Evolutionary conservation across 2,888 invertebrate genomes (phyloP).

Genomic region (Cryptocephalus primarius): DNA sequence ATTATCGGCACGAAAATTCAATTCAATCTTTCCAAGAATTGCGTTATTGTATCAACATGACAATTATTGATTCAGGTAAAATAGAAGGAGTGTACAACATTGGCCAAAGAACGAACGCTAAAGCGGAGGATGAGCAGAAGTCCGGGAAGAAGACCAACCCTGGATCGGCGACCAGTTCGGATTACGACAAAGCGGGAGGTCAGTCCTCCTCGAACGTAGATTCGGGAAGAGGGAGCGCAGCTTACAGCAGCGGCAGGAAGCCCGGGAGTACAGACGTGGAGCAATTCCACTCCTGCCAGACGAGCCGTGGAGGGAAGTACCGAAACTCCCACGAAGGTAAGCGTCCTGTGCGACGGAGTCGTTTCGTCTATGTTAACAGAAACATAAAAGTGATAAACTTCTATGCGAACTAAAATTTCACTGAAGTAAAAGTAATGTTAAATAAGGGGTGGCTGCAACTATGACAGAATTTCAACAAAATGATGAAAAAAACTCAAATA

Average conservation of each 20-base stretch:
- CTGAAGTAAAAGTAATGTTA: too few species aligned
- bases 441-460: too few species aligned
- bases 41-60: too few species aligned
- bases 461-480: too few species aligned
- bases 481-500: too few species aligned
- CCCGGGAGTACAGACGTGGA: slow-evolving; percentile 45
- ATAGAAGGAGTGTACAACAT: slow-evolving; percentile 50
- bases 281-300: slow-evolving; percentile 41
- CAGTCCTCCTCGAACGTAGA: slow-evolving; percentile 65
- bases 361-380: too few species aligned
- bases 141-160: slow-evolving; percentile 37
- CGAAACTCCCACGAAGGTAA: slow-evolving; percentile 15
- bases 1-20: too few species aligned
- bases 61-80: slow-evolving; percentile 20
- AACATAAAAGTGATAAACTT: too few species aligned
- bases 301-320: slow-evolving; percentile 18
- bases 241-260: slow-evolving; percentile 62
- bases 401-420: too few species aligned
- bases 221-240: slow-evolving; percentile 70
- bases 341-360: background rate
- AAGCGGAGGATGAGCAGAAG: slow-evolving; percentile 36
- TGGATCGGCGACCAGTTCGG: slow-evolving; percentile 55
- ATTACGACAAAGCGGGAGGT: slow-evolving; percentile 66
- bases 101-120: slow-evolving; percentile 35
- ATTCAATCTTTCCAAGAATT: too few species aligned